Base-by-base conservation (phyloP, 2,113 vertebrate species). In the Sylvietta virens region DNA sequence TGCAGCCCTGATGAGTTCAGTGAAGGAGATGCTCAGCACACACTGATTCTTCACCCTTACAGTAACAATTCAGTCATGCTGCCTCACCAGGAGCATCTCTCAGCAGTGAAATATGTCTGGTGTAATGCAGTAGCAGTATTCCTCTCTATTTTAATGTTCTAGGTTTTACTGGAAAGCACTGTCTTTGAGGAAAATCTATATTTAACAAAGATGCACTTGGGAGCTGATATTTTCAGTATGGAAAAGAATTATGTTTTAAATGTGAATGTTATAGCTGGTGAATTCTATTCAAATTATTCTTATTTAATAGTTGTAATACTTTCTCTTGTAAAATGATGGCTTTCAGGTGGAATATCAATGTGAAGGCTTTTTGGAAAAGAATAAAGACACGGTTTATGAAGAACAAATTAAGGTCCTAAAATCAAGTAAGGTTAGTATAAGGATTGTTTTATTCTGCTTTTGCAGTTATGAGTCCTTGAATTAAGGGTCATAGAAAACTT, bases 381-480 rank as follows among this genome's bases (percentile, higher is more conserved):
- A 99, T 98, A 99, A 99, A 97, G 99, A 99, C 95, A 99, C 99
- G 0, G 99, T 99, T 92, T 99, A 99, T 96, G 99, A 99, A 97
- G 99, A 99, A 83, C 99, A 99, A 98, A 99, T 99, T 97, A 98
- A 98, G 74, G 99, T 99, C 84, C 96, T 99, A 95, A 99, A 99
- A 94, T 98, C 99, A 97, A 99, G 99, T 98, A 99, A 99, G 99
- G 99, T 99, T 96, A 98, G 94, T 94, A 54, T 54, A 57, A 90
- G 26, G 60, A 33, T 31, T 35, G 82, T 56, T 42, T 62, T 40
- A 30, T 54, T 21, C 20, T 66, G 70, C 20, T 42, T 64, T 50
- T 86, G 24, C 26, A 44, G 11, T 64, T 77, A 30, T 7, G 35
- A 72, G 31, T 58, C 14, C 28, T 57, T 86, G 37, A 90, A n/a